Percentiles rank a stretch among this genome's conserved stretches.
Evolutionary conservation across 2,888 invertebrate genomes (phyloP).

Genomic region (Vannuccia rotundouncinata): DNA sequence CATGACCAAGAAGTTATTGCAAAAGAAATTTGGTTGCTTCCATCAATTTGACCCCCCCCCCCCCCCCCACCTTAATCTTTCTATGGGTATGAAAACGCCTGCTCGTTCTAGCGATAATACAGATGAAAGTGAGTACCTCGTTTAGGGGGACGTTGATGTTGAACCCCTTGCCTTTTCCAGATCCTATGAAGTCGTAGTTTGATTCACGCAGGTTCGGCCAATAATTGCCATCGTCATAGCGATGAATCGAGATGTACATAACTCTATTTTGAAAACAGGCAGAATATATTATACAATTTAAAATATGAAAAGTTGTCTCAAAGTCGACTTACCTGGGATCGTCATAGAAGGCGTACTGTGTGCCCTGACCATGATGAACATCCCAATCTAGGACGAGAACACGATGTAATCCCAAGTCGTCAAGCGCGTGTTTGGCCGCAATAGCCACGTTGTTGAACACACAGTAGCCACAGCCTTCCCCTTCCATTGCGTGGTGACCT

Average conservation of each 20-base stretch:
- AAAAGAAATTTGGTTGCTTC: too few species aligned
- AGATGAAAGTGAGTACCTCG: too few species aligned
- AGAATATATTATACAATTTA: not conserved
- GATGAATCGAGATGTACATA: constrained; percentile 89
- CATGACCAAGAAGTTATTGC: too few species aligned
- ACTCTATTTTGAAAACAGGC: constrained; percentile 63
- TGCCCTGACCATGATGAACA: constrained; percentile 90
- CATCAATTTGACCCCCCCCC: too few species aligned
- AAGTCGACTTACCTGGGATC: constrained; percentile 61
- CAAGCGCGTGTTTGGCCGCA: constrained; percentile 69
- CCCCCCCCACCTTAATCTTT: too few species aligned
- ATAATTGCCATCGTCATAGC: constrained; percentile 82
- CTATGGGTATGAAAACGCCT: too few species aligned
- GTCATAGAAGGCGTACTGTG: constrained; percentile 59
- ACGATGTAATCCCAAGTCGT: constrained; percentile 47
- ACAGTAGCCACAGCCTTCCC: constrained; percentile 77
- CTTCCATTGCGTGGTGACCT: constrained; percentile 78
- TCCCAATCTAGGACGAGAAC: constrained; percentile 89
- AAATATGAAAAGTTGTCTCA: not conserved
- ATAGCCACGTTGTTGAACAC: constrained; percentile 75
- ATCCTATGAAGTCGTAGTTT: constrained; percentile 75
- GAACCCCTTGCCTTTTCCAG: constrained; percentile 69
- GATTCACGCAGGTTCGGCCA: constrained; percentile 92
- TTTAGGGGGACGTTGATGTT: constrained; percentile 90
- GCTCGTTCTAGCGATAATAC: too few species aligned